A percentile compares a stretch with the other conserved stretches of the same genome.
Conservation (phyloP, 2,888 invertebrate genomes). For the Tetranychus piercei region DNA sequence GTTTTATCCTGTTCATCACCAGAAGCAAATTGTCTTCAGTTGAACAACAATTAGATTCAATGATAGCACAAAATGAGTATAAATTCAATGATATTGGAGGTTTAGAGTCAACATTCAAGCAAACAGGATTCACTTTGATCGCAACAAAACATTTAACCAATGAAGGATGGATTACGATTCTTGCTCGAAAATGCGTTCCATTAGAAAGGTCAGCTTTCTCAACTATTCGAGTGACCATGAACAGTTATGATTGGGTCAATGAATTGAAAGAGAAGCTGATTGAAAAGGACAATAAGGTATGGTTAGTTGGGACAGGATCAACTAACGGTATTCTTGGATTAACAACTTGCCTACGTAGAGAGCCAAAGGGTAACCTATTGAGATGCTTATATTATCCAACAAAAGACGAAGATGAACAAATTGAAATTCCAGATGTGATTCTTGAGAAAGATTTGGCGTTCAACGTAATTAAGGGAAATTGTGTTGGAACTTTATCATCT, state of each 20-base stretch:
- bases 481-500: not conserved
- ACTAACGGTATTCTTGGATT: conserved; percentile 8
- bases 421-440: not conserved
- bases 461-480: not conserved
- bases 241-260: not conserved
- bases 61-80: not conserved
- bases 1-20: conserved; percentile 4
- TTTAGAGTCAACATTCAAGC: not conserved
- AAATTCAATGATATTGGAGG: not conserved
- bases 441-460: not conserved
- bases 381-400: conserved; percentile 4
- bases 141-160: not conserved
- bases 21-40: not conserved
- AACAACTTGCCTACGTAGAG: conserved; percentile 3
- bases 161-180: not conserved
- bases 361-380: conserved; percentile 3
- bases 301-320: not conserved
- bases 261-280: not conserved
- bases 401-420: not conserved
- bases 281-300: not conserved
- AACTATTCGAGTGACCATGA: not conserved
- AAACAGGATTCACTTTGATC: not conserved
- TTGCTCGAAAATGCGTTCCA: not conserved
- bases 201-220: too few relatives aligned
- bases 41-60: conserved; percentile 8